Percentiles rank a stretch among this genome's conserved stretches.
Conservation (phyloP, 2,113 vertebrate genomes). For the Phyllostomus hastatus region DNA sequence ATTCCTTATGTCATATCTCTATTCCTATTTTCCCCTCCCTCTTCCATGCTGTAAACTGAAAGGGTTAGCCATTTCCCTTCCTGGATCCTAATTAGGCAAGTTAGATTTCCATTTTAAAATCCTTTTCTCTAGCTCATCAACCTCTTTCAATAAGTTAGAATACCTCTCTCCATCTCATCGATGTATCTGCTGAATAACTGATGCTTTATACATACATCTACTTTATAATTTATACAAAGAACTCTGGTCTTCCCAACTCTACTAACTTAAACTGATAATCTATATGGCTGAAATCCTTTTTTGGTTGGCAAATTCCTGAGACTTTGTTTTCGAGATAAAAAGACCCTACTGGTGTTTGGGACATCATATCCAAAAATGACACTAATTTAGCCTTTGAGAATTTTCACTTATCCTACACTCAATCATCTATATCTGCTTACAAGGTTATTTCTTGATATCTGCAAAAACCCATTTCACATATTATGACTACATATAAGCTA, state of each 20-base stretch:
- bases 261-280: background rate
- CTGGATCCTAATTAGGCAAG: background rate
- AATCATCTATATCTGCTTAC: background rate
- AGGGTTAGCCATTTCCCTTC: background rate
- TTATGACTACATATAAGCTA: background rate
- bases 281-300: background rate
- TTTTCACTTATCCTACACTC: background rate
- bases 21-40: background rate
- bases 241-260: background rate
- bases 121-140: background rate
- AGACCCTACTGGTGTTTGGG: background rate
- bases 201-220: background rate
- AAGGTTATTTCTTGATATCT: background rate
- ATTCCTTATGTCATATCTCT: background rate
- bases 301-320: background rate
- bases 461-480: background rate
- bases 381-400: background rate
- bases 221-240: background rate
- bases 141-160: background rate
- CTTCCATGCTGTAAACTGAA: background rate
- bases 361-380: background rate
- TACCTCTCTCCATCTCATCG: background rate
- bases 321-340: background rate
- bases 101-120: background rate
- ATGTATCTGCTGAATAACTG: background rate